A percentile compares a stretch with the other conserved stretches of the same genome.
Conservation (phyloP, 2,888 invertebrate species). For the Desoria tigrina region DNA sequence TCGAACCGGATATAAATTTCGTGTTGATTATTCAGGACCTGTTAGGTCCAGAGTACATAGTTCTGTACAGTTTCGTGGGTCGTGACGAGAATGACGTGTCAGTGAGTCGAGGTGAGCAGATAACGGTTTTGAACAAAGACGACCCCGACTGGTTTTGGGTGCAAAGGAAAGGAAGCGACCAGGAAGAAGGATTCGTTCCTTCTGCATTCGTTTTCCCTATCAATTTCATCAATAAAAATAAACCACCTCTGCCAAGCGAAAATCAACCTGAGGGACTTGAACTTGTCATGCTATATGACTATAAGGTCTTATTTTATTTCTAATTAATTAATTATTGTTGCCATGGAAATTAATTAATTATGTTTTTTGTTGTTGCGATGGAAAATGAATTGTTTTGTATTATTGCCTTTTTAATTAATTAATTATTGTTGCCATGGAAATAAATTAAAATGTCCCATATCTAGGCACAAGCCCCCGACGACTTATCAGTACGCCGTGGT, state of each 20-base stretch:
- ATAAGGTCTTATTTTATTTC: constrained; percentile 65
- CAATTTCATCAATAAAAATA: constrained; percentile 26
- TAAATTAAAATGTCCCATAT: constrained; percentile 14
- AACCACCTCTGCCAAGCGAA: no score
- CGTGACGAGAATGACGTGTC: constrained; percentile 92
- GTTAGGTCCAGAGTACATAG: constrained; percentile 66
- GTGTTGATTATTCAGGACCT: not conserved
- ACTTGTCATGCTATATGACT: constrained; percentile 91
- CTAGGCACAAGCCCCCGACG: constrained; percentile 87
- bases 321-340: not conserved
- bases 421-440: constrained; percentile 24
- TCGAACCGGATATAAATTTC: no score
- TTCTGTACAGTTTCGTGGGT: constrained; percentile 88
- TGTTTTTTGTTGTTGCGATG: not conserved
- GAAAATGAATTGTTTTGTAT: not conserved
- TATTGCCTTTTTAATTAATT: not conserved
- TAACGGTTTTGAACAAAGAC: constrained; percentile 91
- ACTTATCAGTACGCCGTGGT: constrained; percentile 83
- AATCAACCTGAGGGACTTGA: constrained; percentile 69
- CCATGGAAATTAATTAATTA: no score
- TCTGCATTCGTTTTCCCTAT: constrained; percentile 87
- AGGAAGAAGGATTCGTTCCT: constrained; percentile 76
- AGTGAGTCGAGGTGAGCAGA: constrained; percentile 90
- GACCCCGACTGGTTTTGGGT: constrained; percentile 98
- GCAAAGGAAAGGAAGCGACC: constrained; percentile 73